A percentile compares a stretch with the other conserved stretches of the same genome.
phyloP scores from a whole-genome alignment of 1,140 invertebrate genomes.

The Dendrolimus kikuchii region DNA sequence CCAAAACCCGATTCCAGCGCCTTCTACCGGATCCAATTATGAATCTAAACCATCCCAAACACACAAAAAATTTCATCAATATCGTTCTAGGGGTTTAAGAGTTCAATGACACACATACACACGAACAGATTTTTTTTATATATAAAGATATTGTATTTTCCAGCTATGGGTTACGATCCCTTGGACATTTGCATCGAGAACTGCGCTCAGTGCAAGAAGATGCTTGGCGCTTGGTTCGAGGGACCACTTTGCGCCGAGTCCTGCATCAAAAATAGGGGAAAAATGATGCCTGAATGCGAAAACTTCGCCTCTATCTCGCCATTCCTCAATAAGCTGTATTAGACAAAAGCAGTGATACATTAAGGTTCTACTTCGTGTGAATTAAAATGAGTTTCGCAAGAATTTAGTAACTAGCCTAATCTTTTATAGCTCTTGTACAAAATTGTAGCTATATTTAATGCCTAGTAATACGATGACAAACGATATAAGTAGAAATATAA shows the following conservation, averaged over 20 bases:
- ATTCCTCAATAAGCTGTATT: constrained; percentile 79
- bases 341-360: not conserved
- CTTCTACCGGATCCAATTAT: too few species aligned
- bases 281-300: constrained; percentile 88
- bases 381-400: not conserved
- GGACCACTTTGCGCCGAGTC: constrained; percentile 86
- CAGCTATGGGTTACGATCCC: constrained; percentile 57
- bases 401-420: too few species aligned
- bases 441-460: too few species aligned
- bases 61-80: too few species aligned
- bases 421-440: too few species aligned
- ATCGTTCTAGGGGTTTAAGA: not conserved
- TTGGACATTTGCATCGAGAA: constrained; percentile 84
- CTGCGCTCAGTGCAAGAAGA: constrained; percentile 90
- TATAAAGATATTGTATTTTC: constrained; percentile 5
- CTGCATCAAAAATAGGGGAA: constrained; percentile 86
- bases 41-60: too few species aligned
- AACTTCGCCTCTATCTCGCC: constrained; percentile 84
- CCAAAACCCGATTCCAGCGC: too few species aligned
- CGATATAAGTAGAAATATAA: too few species aligned
- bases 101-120: not conserved
- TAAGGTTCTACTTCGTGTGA: not conserved
- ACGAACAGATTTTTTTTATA: not conserved
- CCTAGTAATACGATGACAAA: too few species aligned
- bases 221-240: constrained; percentile 88